A percentile compares a stretch with the other conserved stretches of the same genome.
Conservation (phyloP, 2,797 vertebrate genomes). For the Rhodeus uyekii region DNA sequence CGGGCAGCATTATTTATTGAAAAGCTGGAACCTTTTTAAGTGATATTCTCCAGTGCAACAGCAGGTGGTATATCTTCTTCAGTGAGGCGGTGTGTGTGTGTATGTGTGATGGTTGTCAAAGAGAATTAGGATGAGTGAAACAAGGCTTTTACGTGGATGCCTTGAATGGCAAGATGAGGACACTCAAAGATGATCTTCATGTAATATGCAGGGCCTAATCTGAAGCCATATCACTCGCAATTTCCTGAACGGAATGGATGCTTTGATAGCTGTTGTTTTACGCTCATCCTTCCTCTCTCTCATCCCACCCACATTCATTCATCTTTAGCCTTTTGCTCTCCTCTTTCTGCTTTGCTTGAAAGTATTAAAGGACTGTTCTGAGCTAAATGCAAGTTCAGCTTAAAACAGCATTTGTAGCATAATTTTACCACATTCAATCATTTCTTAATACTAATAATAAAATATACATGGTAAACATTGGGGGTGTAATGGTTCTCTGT, state of each 20-base stretch:
- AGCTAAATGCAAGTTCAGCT: neutral
- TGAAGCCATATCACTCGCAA: slow-evolving; percentile 53
- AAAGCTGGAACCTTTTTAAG: slow-evolving; percentile 89
- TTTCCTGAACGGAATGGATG: slow-evolving; percentile 38
- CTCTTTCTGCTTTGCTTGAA: neutral
- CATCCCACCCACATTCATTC: neutral
- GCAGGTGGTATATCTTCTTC: slow-evolving; percentile 80
- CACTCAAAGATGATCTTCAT: slow-evolving; percentile 83
- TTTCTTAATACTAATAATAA: neutral
- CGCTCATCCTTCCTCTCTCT: neutral
- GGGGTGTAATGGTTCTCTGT: too few relatives aligned
- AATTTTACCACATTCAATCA: neutral
- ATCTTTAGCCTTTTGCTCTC: neutral
- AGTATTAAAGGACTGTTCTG: neutral
- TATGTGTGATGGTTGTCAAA: slow-evolving; percentile 82
- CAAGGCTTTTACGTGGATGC: slow-evolving; percentile 76
- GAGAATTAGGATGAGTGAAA: slow-evolving; percentile 82
- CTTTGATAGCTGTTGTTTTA: slow-evolving; percentile 45
- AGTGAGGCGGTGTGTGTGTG: slow-evolving; percentile 80
- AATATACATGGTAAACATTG: neutral
- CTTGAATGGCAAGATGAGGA: slow-evolving; percentile 74
- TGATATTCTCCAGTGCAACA: slow-evolving; percentile 84
- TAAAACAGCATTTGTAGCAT: neutral
- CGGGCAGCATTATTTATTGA: slow-evolving; percentile 95
- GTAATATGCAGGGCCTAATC: slow-evolving; percentile 78